Conservation (phyloP, 2,113 vertebrate species). For the Scortum barcoo region DNA sequence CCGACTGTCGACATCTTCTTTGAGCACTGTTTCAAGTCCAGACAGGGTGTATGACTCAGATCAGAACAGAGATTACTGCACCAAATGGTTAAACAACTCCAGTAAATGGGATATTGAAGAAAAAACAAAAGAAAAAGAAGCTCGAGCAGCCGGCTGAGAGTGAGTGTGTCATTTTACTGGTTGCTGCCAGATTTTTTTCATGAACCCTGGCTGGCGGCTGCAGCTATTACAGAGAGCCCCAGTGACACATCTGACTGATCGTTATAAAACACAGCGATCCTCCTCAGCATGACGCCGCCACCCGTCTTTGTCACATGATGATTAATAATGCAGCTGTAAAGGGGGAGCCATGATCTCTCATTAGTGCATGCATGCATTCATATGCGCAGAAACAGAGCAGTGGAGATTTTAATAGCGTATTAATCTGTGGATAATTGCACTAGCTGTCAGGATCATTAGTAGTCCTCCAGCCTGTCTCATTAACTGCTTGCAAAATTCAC, state of each 20-base stretch:
- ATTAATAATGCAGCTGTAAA: constrained; percentile 60
- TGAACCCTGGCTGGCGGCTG: constrained; percentile 24
- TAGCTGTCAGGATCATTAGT: constrained; percentile 66
- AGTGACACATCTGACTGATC: constrained; percentile 63
- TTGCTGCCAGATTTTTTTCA: constrained; percentile 43
- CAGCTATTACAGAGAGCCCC: constrained; percentile 41
- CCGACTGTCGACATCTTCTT: constrained; percentile 17
- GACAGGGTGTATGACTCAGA: constrained; percentile 47
- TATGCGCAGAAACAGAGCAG: constrained; percentile 58
- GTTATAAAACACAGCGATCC: constrained; percentile 45
- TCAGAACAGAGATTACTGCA: constrained; percentile 59
- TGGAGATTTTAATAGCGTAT: constrained; percentile 57
- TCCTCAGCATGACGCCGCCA: constrained; percentile 38
- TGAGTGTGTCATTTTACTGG: constrained; percentile 24
- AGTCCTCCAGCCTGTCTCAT: constrained; percentile 52
- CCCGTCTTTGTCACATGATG: constrained; percentile 54
- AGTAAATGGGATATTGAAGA: constrained; percentile 35
- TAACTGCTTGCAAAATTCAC: constrained; percentile 49
- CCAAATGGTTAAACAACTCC: constrained; percentile 55
- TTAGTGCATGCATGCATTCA: constrained; percentile 59
- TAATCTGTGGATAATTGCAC: constrained; percentile 71
- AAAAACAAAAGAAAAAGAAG: constrained; percentile 17
- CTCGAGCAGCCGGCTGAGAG: constrained; percentile 10
- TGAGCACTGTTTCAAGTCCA: constrained; percentile 35
- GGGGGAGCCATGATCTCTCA: constrained; percentile 50